phyloP scores from a whole-genome alignment of 2,797 vertebrate genomes.

The Manis crassicaudata region DNA sequence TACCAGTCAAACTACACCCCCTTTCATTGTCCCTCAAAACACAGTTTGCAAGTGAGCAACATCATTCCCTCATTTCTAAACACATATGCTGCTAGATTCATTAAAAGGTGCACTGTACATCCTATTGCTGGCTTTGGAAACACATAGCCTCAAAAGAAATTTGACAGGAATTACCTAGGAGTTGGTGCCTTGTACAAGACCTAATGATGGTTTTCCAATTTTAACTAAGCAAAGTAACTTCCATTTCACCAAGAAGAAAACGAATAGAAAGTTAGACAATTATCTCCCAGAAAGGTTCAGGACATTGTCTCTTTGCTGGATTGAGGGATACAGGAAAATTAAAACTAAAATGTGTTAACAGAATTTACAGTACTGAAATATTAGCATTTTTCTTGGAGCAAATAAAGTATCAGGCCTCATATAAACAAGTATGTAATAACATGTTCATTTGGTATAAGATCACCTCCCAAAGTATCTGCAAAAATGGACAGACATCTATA shows the following conservation, averaged over 20 bases:
- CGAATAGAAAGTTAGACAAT: not conserved
- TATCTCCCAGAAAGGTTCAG: not conserved
- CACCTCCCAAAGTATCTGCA: not conserved
- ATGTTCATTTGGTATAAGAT: not conserved
- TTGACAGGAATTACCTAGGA: not conserved
- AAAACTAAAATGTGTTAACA: not conserved
- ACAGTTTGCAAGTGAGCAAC: not conserved
- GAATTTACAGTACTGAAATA: not conserved
- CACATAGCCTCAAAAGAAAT: not conserved
- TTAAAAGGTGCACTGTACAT: not conserved
- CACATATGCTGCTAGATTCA: not conserved
- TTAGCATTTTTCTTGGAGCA: not conserved
- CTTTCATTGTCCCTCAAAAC: constrained; percentile 4
- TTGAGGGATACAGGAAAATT: not conserved
- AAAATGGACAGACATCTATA: not conserved
- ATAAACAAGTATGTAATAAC: not conserved
- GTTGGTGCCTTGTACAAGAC: not conserved
- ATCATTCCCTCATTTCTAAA: constrained; percentile 31
- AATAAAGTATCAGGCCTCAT: not conserved
- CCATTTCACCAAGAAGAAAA: constrained; percentile 4
- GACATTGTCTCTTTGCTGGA: not conserved
- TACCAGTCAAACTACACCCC: not conserved
- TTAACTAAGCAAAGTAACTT: not conserved
- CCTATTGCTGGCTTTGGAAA: not conserved
- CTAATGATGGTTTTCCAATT: not conserved